Percentiles rank a stretch among this genome's conserved stretches.
phyloP scores from a whole-genome alignment of 1,140 invertebrate species.

The Eulimnadia texana region DNA sequence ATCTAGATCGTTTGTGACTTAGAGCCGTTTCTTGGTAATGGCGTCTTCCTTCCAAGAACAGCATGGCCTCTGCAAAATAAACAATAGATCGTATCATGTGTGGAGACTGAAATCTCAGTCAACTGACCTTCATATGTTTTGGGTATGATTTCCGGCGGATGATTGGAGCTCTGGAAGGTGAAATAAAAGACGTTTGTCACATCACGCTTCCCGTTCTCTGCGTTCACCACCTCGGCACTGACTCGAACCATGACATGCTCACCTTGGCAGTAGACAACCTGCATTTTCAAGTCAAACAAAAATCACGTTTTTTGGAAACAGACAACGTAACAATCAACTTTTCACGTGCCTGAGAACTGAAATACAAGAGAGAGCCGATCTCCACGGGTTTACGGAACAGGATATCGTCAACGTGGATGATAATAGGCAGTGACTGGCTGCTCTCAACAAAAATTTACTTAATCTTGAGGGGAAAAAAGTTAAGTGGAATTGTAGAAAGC shows the following conservation, averaged over 20 bases:
- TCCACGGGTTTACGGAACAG: slow-evolving; percentile 52
- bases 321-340: neutral
- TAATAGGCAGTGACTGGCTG: slow-evolving; percentile 31
- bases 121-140: slow-evolving; percentile 47
- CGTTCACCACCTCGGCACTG: slow-evolving; percentile 51
- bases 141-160: slow-evolving; percentile 43
- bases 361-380: slow-evolving; percentile 54
- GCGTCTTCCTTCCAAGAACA: slow-evolving; percentile 55
- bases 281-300: neutral
- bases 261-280: slow-evolving; percentile 38
- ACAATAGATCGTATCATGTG: slow-evolving; percentile 9
- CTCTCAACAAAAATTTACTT: neutral
- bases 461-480: slow-evolving; percentile 2
- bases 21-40: slow-evolving; percentile 36
- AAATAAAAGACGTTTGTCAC: slow-evolving; percentile 66
- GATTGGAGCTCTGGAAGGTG: slow-evolving; percentile 42
- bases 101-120: slow-evolving; percentile 5
- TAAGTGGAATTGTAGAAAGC: neutral
- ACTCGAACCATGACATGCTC: slow-evolving; percentile 47
- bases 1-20: neutral
- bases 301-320: neutral
- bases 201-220: slow-evolving; percentile 36
- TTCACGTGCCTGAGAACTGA: slow-evolving; percentile 40
- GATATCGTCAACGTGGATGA: slow-evolving; percentile 54
- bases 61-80: slow-evolving; percentile 44